These are phyloP conservation scores for Dendrocincla tyrannina DNA, from an alignment of 2,797 vertebrate species.

Conservation along the genomic window DNA sequence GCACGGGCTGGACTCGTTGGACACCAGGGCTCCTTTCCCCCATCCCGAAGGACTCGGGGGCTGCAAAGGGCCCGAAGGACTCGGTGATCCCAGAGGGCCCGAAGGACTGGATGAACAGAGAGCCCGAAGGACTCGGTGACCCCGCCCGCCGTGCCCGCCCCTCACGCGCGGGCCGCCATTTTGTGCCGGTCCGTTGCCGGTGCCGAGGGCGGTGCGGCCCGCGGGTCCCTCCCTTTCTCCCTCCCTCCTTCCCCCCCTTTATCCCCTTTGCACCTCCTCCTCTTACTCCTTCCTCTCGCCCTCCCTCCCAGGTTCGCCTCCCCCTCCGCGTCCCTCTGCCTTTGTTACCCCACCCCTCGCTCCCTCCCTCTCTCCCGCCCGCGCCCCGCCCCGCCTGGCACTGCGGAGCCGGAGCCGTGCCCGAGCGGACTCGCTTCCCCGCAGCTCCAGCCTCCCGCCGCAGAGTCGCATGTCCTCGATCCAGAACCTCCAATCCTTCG, in stretches of 20 bases:
- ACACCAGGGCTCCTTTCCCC: not conserved
- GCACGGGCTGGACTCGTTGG: rapidly evolving
- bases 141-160: no score
- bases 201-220: not conserved
- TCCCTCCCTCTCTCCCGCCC: not conserved
- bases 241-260: not conserved
- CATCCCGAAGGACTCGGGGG: rapidly evolving
- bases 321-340: not conserved
- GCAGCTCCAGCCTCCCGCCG: conserved; percentile 76
- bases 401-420: conserved; percentile 57
- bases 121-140: no score
- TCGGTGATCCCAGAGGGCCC: no score
- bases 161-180: conserved; percentile 64
- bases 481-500: conserved; percentile 82
- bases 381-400: not conserved
- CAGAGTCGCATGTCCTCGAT: conserved; percentile 83
- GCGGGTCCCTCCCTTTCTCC: not conserved
- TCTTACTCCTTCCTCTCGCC: not conserved
- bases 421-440: conserved; percentile 70
- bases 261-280: not conserved
- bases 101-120: no score
- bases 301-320: not conserved
- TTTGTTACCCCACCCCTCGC: not conserved
- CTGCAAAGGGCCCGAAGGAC: no score
- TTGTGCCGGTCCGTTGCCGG: conserved; percentile 38